A percentile compares a stretch with the other conserved stretches of the same genome.
Evolutionary conservation across 2,888 invertebrate species (phyloP).

Genomic region (Azorinus chamasolen): DNA sequence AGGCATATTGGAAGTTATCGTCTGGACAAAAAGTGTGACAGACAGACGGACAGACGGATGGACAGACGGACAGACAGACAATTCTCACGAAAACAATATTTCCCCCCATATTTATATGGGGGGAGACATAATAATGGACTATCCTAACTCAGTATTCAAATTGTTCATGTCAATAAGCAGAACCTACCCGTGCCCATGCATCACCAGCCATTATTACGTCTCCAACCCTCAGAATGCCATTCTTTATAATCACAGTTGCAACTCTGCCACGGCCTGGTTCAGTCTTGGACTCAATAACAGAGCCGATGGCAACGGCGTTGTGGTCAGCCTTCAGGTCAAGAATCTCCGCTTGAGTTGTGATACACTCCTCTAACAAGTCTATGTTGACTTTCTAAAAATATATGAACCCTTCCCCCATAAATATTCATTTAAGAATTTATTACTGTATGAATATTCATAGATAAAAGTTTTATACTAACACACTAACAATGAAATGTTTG

Average conservation of each 20-base stretch:
- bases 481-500: too few relatives aligned
- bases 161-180: not conserved
- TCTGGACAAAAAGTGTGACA: too few relatives aligned
- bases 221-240: conserved; percentile 94
- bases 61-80: too few relatives aligned
- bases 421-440: too few relatives aligned
- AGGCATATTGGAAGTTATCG: too few relatives aligned
- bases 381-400: conserved; percentile 90
- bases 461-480: not conserved
- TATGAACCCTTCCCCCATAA: too few relatives aligned
- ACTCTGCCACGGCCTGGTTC: conserved; percentile 92
- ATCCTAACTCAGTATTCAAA: too few relatives aligned
- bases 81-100: too few relatives aligned
- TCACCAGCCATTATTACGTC: conserved; percentile 93
- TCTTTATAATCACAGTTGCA: conserved; percentile 93
- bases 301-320: conserved; percentile 94
- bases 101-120: too few relatives aligned
- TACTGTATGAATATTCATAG: too few relatives aligned
- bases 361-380: conserved; percentile 92
- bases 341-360: conserved; percentile 91
- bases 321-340: conserved; percentile 95
- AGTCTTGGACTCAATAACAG: conserved; percentile 94
- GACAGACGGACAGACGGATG: too few relatives aligned
- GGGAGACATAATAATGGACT: too few relatives aligned
- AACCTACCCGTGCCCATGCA: conserved; percentile 92